Evolutionary conservation across 64 coral and sea anemone genomes (phyloP).

Genomic region (Montipora efflorescens): DNA sequence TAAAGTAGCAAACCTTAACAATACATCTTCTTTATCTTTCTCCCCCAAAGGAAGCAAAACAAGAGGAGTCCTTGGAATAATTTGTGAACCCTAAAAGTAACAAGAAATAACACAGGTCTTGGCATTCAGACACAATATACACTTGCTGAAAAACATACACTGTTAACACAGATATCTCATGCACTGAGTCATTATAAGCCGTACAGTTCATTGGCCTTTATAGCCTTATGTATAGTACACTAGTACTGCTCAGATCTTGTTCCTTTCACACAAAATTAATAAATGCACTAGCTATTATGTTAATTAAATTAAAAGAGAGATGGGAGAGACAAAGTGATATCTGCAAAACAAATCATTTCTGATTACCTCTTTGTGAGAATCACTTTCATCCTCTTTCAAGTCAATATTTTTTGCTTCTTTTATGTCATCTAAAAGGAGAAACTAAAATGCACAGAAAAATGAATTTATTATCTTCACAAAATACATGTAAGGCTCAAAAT

Average conservation of each 20-base stretch:
- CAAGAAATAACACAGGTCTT: not conserved
- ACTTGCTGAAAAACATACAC: too few species aligned
- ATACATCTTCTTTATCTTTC: conserved; percentile 78
- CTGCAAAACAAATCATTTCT: not conserved
- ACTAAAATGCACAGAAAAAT: conserved; percentile 49
- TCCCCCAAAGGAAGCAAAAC: conserved; percentile 85
- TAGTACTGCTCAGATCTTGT: too few species aligned
- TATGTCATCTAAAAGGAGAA: conserved; percentile 84
- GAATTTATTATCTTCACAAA: not conserved
- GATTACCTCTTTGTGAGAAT: conserved; percentile 46
- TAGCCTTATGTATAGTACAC: too few species aligned
- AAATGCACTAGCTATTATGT: too few species aligned
- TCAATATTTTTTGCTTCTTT: conserved; percentile 95
- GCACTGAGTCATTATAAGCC: too few species aligned
- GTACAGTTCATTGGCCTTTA: too few species aligned
- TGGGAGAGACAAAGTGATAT: not conserved
- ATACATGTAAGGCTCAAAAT: too few species aligned
- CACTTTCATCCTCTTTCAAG: conserved; percentile 82
- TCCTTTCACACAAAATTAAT: too few species aligned
- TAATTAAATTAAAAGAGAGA: too few species aligned
- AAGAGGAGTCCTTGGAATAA: conserved; percentile 94
- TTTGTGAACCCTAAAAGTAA: conserved; percentile 56
- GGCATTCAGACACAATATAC: too few species aligned
- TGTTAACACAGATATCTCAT: too few species aligned
- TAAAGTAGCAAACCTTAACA: conserved; percentile 70